Percentiles rank a stretch among this genome's conserved stretches.
These are phyloP conservation scores for Onthophagus sagittarius DNA, from an alignment of 2,888 invertebrate species.

Conservation along the genomic window DNA sequence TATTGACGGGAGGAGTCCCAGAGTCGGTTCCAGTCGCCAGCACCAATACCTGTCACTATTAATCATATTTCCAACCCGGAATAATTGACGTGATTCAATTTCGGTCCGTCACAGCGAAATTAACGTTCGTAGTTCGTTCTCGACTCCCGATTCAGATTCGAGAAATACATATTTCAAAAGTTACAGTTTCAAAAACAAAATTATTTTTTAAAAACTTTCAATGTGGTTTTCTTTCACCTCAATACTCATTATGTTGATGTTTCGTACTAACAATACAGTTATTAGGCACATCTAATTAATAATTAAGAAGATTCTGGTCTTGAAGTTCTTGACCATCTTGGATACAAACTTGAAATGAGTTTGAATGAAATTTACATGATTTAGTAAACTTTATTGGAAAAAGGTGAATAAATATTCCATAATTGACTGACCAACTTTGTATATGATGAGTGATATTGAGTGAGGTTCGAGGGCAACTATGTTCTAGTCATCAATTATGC, in stretches of 20 bases:
- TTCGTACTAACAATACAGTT: too few relatives aligned
- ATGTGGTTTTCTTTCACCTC: too few relatives aligned
- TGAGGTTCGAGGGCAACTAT: too few relatives aligned
- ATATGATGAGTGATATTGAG: too few relatives aligned
- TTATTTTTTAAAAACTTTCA: too few relatives aligned
- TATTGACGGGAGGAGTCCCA: neutral
- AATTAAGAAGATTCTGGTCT: too few relatives aligned
- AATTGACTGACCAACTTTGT: neutral
- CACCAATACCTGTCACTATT: neutral
- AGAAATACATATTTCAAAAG: neutral
- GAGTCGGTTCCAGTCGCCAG: neutral
- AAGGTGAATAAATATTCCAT: neutral
- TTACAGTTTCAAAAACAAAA: neutral
- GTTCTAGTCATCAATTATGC: constrained; percentile 16
- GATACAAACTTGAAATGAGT: too few relatives aligned
- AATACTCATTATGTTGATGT: too few relatives aligned
- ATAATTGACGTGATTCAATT: neutral
- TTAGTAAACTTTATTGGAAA: too few relatives aligned
- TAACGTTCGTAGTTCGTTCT: neutral
- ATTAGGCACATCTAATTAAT: too few relatives aligned
- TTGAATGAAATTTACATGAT: too few relatives aligned
- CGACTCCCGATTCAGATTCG: neutral
- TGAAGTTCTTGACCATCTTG: too few relatives aligned
- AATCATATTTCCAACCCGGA: neutral
- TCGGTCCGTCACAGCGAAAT: neutral